Conservation (phyloP, 2,797 vertebrate species). For the Tiaroga cobitis region DNA sequence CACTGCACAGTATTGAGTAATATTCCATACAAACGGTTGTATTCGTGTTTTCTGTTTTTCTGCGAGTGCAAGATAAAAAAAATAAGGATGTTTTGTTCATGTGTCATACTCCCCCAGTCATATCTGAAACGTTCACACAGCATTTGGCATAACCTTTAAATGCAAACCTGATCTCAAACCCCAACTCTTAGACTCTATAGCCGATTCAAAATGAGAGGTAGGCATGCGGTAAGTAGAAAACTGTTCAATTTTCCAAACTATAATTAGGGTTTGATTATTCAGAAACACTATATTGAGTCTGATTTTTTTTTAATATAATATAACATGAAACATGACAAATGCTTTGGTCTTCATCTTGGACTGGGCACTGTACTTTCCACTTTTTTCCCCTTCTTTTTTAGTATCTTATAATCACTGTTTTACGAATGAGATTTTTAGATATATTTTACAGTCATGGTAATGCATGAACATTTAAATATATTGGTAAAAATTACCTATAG, state of each 20-base stretch:
- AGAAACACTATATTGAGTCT: conserved; percentile 8
- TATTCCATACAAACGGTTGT: background rate
- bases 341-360: conserved; percentile 14
- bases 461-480: too few species aligned
- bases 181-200: background rate
- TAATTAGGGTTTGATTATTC: conserved; percentile 20
- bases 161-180: background rate
- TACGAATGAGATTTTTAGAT: conserved; percentile 24
- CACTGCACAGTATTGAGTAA: background rate
- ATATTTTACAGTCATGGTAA: conserved; percentile 9
- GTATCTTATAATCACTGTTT: background rate
- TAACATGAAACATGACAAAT: conserved; percentile 33
- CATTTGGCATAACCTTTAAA: background rate
- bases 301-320: too few species aligned
- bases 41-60: background rate
- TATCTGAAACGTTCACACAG: background rate
- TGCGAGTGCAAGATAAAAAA: background rate
- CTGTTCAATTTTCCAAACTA: conserved; percentile 5
- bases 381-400: conserved; percentile 7
- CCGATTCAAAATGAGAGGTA: background rate
- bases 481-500: too few species aligned
- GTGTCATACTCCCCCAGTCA: background rate
- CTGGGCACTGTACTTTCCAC: conserved; percentile 38
- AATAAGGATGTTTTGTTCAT: background rate
- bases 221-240: background rate